phyloP scores from a whole-genome alignment of 2,888 invertebrate species.

The Rhingia campestris region DNA sequence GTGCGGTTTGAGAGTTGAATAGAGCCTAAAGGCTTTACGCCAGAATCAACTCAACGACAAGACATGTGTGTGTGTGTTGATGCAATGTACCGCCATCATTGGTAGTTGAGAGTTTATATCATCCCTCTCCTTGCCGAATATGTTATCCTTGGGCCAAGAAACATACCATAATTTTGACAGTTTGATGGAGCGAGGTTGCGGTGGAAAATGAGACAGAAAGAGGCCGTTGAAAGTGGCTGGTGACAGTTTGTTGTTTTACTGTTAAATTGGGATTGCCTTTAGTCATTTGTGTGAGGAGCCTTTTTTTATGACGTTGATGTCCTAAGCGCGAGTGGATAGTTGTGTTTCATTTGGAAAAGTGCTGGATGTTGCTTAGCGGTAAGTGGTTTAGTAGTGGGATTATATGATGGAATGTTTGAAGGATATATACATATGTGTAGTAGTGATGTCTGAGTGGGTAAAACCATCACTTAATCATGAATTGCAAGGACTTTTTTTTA shows the following conservation, averaged over 20 bases:
- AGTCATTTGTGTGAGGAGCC: not conserved
- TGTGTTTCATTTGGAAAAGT: too few relatives aligned
- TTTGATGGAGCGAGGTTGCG: conserved; percentile 13
- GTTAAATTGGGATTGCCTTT: conserved; percentile 23
- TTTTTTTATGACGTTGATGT: too few relatives aligned
- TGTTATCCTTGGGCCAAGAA: not conserved
- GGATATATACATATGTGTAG: too few relatives aligned
- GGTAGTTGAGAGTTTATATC: too few relatives aligned
- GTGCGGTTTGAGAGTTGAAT: conserved; percentile 43
- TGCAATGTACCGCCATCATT: conserved; percentile 9
- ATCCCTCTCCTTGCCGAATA: too few relatives aligned
- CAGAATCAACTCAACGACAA: conserved; percentile 28
- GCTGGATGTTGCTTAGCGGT: too few relatives aligned
- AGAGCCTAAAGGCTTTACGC: conserved; percentile 32
- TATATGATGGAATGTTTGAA: too few relatives aligned
- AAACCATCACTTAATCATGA: too few relatives aligned
- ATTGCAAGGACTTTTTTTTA: too few relatives aligned
- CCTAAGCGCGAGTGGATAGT: too few relatives aligned
- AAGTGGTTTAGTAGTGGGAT: too few relatives aligned
- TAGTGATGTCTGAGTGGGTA: too few relatives aligned
- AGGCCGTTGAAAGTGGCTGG: conserved; percentile 25
- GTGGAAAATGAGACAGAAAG: conserved; percentile 12
- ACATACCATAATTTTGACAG: conserved; percentile 41
- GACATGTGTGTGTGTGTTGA: not conserved
- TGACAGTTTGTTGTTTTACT: conserved; percentile 37